These are phyloP conservation scores for Pelvicachromis taeniatus DNA, from an alignment of 2,113 vertebrate species.

Conservation along the genomic window DNA sequence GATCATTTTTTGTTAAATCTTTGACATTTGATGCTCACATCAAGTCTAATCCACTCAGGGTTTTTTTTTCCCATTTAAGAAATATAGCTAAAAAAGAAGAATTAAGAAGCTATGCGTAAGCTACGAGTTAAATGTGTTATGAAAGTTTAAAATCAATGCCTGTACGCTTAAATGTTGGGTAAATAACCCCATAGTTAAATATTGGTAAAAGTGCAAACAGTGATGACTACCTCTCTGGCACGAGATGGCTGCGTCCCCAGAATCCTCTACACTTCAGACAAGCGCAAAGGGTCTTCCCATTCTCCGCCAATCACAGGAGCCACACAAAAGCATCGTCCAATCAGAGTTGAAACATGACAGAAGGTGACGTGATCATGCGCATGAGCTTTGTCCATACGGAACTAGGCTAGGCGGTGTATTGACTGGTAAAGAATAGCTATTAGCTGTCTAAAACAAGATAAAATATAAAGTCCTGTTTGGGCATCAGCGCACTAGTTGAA, in stretches of 20 bases:
- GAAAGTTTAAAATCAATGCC: neutral
- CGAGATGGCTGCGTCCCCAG: conserved; percentile 55
- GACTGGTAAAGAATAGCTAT: neutral
- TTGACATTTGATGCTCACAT: neutral
- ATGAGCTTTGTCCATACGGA: conserved; percentile 23
- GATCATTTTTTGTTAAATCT: neutral
- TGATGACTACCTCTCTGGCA: neutral
- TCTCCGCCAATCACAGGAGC: conserved; percentile 28
- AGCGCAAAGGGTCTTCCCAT: neutral
- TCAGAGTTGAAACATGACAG: conserved; percentile 45
- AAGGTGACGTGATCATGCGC: neutral
- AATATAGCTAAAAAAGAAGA: neutral
- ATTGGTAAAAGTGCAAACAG: neutral
- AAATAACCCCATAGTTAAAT: neutral
- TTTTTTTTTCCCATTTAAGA: neutral
- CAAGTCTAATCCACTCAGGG: neutral
- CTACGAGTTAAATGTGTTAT: neutral
- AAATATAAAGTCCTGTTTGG: neutral
- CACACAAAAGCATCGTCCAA: conserved; percentile 38
- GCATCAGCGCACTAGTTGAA: neutral
- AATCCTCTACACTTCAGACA: neutral
- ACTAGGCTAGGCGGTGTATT: conserved; percentile 3
- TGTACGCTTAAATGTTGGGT: neutral
- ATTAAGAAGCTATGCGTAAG: too few species aligned
- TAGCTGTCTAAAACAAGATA: neutral